These are phyloP conservation scores for Xyrauchen texanus DNA, from an alignment of 2,113 vertebrate genomes.

Conservation along the genomic window DNA sequence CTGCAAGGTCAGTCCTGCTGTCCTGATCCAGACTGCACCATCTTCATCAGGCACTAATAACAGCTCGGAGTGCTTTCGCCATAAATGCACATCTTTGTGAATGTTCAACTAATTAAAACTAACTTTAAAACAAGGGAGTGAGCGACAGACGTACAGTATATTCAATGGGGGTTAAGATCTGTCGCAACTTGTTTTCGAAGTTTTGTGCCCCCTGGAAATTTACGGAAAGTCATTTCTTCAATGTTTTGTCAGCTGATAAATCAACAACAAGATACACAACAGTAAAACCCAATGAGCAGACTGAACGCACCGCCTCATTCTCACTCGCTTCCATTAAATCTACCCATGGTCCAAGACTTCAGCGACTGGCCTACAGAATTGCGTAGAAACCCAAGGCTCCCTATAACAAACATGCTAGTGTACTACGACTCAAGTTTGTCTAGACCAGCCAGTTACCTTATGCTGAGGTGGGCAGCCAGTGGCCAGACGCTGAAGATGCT, in stretches of 20 bases:
- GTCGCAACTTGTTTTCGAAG: too few relatives aligned
- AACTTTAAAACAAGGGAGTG: background rate
- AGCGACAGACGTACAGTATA: too few relatives aligned
- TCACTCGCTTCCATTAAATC: too few relatives aligned
- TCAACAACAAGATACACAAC: too few relatives aligned
- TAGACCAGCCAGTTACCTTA: conserved; percentile 81
- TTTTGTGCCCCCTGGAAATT: too few relatives aligned
- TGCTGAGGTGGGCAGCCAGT: conserved; percentile 84
- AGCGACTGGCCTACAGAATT: background rate
- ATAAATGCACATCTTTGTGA: background rate
- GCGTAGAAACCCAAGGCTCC: background rate
- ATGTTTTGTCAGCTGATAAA: too few relatives aligned
- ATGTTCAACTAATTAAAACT: background rate
- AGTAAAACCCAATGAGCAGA: too few relatives aligned
- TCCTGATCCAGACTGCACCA: conserved; percentile 28
- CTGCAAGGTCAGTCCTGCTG: conserved; percentile 79
- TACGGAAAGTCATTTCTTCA: too few relatives aligned
- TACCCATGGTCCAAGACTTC: background rate
- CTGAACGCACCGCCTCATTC: too few relatives aligned
- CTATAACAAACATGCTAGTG: background rate
- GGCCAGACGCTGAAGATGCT: conserved; percentile 93
- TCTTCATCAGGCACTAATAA: conserved; percentile 9
- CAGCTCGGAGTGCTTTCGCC: background rate
- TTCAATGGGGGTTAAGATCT: too few relatives aligned
- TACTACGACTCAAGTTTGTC: background rate